phyloP scores from a whole-genome alignment of 35 echinoderm and acorn worm species.

The Hemicentrotus pulcherrimus region DNA sequence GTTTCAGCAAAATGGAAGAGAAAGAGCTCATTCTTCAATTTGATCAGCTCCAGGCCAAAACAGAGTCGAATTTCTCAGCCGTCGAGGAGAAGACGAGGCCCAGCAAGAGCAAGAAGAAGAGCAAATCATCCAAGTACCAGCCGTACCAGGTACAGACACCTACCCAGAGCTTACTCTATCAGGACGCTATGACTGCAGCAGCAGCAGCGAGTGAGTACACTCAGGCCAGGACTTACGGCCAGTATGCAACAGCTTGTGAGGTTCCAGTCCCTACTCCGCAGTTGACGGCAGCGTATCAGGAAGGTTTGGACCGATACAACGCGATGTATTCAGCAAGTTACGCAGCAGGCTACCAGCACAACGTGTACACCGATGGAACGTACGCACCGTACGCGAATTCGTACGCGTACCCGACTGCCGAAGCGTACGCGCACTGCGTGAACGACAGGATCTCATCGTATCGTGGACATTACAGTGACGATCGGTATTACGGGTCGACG shows the following conservation, averaged over 20 bases:
- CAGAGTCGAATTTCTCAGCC: conserved; percentile 84
- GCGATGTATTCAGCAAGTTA: conserved; percentile 90
- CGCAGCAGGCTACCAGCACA: conserved; percentile 79
- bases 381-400: conserved; percentile 85
- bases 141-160: conserved; percentile 66
- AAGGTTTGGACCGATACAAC: conserved; percentile 87
- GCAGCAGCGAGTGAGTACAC: conserved; percentile 69
- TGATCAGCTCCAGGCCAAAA: conserved; percentile 94
- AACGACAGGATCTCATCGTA: conserved; percentile 84
- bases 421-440: conserved; percentile 86
- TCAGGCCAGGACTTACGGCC: conserved; percentile 71
- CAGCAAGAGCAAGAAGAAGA: conserved; percentile 72
- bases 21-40: conserved; percentile 88
- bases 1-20: conserved; percentile 94
- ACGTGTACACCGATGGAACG: conserved; percentile 86
- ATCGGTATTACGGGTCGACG: conserved; percentile 73
- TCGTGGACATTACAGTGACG: conserved; percentile 91
- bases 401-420: conserved; percentile 77
- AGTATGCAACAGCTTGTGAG: conserved; percentile 87
- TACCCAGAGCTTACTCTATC: conserved; percentile 72
- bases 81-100: conserved; percentile 80
- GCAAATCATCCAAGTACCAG: conserved; percentile 75
- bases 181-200: conserved; percentile 50
- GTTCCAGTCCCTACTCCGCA: conserved; percentile 74
- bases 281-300: conserved; percentile 80